A percentile compares a stretch with the other conserved stretches of the same genome.
Evolutionary conservation across 2,888 invertebrate species (phyloP).

Genomic region (Chydorus sphaericus): DNA sequence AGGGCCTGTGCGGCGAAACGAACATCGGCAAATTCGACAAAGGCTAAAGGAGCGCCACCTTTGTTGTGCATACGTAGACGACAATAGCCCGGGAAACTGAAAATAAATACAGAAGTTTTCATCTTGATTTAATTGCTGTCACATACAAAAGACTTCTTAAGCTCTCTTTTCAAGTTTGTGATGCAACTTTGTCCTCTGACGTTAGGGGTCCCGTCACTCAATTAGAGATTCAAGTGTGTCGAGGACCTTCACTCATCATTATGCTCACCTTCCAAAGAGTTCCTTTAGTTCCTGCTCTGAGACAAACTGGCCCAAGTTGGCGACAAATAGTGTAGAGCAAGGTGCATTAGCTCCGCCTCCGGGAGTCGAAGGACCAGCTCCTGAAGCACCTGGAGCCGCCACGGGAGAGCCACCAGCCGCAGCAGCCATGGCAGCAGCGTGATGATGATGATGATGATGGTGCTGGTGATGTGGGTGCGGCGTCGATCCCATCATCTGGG

Average conservation of each 20-base stretch:
- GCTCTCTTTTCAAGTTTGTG: no score
- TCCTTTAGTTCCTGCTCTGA: slow-evolving; percentile 97
- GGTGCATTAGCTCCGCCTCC: slow-evolving; percentile 47
- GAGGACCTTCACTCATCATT: not conserved
- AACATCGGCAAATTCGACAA: slow-evolving; percentile 92
- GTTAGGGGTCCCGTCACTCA: no score
- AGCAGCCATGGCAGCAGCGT: slow-evolving; percentile 24
- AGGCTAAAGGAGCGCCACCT: slow-evolving; percentile 85
- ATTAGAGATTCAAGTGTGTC: not conserved
- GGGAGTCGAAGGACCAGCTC: not conserved
- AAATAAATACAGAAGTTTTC: not conserved
- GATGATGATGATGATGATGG: not conserved
- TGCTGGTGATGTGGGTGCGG: not conserved
- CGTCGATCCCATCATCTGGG: slow-evolving; percentile 5
- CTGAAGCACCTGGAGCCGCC: slow-evolving; percentile 30
- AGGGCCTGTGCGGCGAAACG: slow-evolving; percentile 82
- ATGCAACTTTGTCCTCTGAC: no score
- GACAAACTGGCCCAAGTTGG: slow-evolving; percentile 93
- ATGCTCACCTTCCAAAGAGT: slow-evolving; percentile 83
- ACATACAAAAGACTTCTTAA: no score
- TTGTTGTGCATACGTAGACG: slow-evolving; percentile 74
- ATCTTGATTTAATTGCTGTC: no score
- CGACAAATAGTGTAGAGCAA: slow-evolving; percentile 95
- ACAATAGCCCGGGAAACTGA: slow-evolving; percentile 95
- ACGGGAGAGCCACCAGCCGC: slow-evolving; percentile 28